These are phyloP conservation scores for Eublepharis macularius DNA, from an alignment of 2,113 vertebrate species.

Conservation along the genomic window DNA sequence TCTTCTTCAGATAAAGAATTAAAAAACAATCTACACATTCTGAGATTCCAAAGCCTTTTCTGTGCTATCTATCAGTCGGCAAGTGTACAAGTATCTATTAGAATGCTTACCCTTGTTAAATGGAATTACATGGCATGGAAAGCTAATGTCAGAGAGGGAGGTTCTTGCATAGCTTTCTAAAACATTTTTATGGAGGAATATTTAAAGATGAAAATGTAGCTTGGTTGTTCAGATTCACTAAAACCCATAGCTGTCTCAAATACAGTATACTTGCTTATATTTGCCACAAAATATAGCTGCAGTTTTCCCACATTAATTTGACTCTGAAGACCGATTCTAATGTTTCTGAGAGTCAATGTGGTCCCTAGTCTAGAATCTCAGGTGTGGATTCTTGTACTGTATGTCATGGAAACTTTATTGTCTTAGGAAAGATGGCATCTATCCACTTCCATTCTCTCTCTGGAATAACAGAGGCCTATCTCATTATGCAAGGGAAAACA, in stretches of 20 bases:
- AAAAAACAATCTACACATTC: neutral
- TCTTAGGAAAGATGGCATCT: neutral
- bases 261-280: neutral
- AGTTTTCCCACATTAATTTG: neutral
- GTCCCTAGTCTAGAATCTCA: neutral
- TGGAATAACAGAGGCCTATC: neutral
- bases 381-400: neutral
- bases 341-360: neutral
- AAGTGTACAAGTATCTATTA: too few species aligned
- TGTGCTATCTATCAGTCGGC: neutral
- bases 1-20: too few species aligned
- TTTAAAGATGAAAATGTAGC: neutral
- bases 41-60: neutral
- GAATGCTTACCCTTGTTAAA: neutral
- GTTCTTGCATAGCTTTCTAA: too few species aligned
- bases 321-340: neutral
- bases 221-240: neutral
- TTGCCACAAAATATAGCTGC: neutral
- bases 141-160: neutral
- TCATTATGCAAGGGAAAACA: neutral
- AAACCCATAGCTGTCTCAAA: neutral
- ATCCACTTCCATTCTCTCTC: neutral
- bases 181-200: neutral
- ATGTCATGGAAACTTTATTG: neutral
- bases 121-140: neutral